Evolutionary conservation across 2,113 vertebrate genomes (phyloP), one percentile per base, ranked within the genome.

Genomic region (Condylura cristata): DNA sequence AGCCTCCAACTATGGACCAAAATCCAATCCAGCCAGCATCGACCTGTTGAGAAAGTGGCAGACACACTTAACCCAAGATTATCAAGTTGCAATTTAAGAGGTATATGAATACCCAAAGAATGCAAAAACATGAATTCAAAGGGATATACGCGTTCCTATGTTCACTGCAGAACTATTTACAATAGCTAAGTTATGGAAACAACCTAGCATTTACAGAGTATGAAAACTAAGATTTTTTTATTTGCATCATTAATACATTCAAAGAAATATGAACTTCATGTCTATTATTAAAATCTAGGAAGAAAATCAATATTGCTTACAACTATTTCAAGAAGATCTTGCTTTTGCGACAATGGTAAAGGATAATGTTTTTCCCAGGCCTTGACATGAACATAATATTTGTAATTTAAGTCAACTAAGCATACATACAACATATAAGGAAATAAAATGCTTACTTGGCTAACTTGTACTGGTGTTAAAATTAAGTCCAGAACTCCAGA

Each of bases 21-120:
- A 99, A 99, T 89, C 99, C 99, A 96, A 99, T 99, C 99, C 99
- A 99, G 95, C 99, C 99, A 76, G 99, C 99, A 95, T 99, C 99
- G 91, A 99, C 99, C 99, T 99, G 96, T 91, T 37, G 78, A 88
- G 48, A 63, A 80, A 97, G 79, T 14, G 56, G 63, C 9, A 94
- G 86, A 81, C 26, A 93, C 4, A 81, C 76, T 95, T 84, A 91
- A 93, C 46, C 58, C 2, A 94, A 86, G 44, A 74, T 2, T 44
- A 70, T 56, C 51, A 86, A 48, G 12, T 17, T 63, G 48, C 3
- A 48, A 90, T 85, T 83, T 60, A 86, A 46, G 93, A 96, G 39
- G 84, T 61, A 92, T 34, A 14, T 89, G 80, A 79, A 92, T 22
- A 24, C 20, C 20, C 53, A 56, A 51, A 51, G 48, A 51, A 56